A percentile compares a stretch with the other conserved stretches of the same genome.
Evolutionary conservation across 2,113 vertebrate species (phyloP).

Genomic region (Panurus biarmicus): DNA sequence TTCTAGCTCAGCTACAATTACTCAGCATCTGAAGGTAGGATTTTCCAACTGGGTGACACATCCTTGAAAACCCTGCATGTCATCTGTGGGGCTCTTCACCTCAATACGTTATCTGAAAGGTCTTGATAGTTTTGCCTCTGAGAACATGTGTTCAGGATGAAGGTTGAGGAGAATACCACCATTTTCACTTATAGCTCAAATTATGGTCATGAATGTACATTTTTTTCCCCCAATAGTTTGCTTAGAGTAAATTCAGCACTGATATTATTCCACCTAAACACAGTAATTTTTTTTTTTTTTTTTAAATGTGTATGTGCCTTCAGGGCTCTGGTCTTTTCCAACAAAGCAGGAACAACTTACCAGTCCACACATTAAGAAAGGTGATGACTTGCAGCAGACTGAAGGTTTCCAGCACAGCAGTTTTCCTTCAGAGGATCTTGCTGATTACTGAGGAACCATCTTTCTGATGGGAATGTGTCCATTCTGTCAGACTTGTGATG

Average conservation of each 20-base stretch:
- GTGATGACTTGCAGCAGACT: background rate
- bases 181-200: background rate
- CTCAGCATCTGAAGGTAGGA: background rate
- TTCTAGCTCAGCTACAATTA: background rate
- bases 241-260: background rate
- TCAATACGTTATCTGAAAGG: background rate
- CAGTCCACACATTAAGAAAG: no score
- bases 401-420: background rate
- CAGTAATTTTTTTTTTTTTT: background rate
- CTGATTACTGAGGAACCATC: background rate
- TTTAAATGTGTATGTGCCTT: background rate
- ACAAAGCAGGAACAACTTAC: background rate
- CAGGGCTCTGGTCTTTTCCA: background rate
- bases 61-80: background rate
- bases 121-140: background rate
- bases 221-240: fast-evolving
- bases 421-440: background rate
- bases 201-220: background rate
- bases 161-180: background rate
- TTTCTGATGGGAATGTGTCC: background rate
- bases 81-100: background rate
- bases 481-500: background rate
- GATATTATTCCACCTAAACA: background rate
- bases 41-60: background rate
- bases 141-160: background rate